Conservation (phyloP, 2,113 vertebrate species). For the Albula glossodonta region DNA sequence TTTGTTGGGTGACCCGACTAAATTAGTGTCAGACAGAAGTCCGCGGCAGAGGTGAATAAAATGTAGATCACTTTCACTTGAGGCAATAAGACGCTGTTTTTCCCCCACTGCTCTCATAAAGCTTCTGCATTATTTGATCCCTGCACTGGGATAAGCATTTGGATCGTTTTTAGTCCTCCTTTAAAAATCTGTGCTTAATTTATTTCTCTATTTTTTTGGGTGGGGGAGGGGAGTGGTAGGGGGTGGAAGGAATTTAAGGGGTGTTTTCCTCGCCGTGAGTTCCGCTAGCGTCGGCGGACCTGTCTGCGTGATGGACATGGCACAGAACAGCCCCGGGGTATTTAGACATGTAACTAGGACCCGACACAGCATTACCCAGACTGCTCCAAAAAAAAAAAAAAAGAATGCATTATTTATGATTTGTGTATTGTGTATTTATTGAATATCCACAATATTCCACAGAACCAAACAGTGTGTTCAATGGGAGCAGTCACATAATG, state of each 20-base stretch:
- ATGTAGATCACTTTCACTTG: background rate
- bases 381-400: slow-evolving; percentile 15
- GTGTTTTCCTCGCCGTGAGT: background rate
- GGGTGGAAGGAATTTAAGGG: background rate
- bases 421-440: slow-evolving; percentile 32
- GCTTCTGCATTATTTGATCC: background rate
- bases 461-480: slow-evolving; percentile 18
- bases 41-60: background rate
- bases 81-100: background rate
- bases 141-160: background rate
- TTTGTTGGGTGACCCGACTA: slow-evolving; percentile 23
- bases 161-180: background rate
- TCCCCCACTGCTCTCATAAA: background rate
- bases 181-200: background rate
- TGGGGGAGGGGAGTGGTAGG: background rate
- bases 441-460: slow-evolving; percentile 21
- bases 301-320: slow-evolving; percentile 28
- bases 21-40: slow-evolving; percentile 13
- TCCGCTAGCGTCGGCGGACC: background rate
- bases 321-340: slow-evolving; percentile 23
- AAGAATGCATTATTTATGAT: slow-evolving; percentile 31
- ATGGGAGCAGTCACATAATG: background rate
- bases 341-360: slow-evolving; percentile 36
- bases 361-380: slow-evolving; percentile 28
- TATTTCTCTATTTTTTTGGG: background rate